A percentile compares a stretch with the other conserved stretches of the same genome.
Conservation (phyloP, 2,888 invertebrate species). For the Brachylomia viminalis region DNA sequence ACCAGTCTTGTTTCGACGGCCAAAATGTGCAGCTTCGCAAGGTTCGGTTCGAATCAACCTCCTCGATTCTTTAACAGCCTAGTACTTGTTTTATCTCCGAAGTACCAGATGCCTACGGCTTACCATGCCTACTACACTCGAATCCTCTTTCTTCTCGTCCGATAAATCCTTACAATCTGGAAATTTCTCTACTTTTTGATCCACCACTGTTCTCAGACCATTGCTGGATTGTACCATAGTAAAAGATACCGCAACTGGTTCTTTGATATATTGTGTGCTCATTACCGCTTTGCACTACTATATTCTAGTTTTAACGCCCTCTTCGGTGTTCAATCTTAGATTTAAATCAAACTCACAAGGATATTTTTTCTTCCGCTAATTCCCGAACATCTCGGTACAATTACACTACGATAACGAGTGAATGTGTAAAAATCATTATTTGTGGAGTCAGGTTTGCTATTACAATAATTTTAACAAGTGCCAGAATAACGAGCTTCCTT, state of each 20-base stretch:
- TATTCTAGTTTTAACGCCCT: neutral
- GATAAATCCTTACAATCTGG: neutral
- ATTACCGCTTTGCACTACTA: neutral
- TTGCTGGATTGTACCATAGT: neutral
- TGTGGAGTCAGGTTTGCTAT: conserved; percentile 3
- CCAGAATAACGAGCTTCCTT: conserved; percentile 28
- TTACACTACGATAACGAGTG: conserved; percentile 12
- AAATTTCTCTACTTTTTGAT: neutral
- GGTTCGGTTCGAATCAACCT: conserved; percentile 27
- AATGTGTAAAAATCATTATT: conserved; percentile 11
- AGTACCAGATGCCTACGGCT: conserved; percentile 14
- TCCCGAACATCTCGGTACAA: neutral
- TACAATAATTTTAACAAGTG: conserved; percentile 14
- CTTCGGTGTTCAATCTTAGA: neutral
- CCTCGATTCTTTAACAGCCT: conserved; percentile 36
- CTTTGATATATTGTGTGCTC: neutral
- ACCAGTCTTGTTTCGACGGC: conserved; percentile 42
- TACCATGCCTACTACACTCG: neutral
- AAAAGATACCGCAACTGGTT: too few relatives aligned
- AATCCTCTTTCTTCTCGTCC: neutral
- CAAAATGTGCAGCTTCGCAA: conserved; percentile 25
- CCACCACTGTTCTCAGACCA: neutral
- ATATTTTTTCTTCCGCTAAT: neutral
- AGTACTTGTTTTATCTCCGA: conserved; percentile 44
- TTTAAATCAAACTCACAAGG: neutral